Evolutionary conservation across 2,797 vertebrate species (phyloP), one percentile per base, ranked within the genome.

Genomic region (Melanotaenia maccullochi): DNA sequence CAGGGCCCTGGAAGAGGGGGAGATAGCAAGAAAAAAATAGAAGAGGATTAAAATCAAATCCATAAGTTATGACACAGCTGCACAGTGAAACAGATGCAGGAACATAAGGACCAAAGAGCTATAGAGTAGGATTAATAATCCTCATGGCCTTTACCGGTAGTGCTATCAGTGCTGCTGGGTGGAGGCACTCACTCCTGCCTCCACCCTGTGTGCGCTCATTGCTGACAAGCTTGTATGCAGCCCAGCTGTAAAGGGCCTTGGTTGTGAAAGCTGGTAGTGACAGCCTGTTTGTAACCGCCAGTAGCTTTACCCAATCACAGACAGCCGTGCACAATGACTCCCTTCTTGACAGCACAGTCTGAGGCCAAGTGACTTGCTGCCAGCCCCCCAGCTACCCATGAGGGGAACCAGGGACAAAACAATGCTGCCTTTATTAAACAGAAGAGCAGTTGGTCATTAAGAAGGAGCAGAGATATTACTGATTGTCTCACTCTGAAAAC

Each of bases 321-420:
- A 78, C 66, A 59, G 77, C 68, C 77, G 16, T n/a, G 42, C 49
- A 93, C 90, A 94, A 93, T 90, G 90, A 90, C 63, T 77, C 82
- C 82, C 86, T 90, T 93, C 84, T 93, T 71, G 63, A 75, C 68
- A 57, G 86, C 58, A 3, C 59, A 57, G 78, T 64, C 82, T 33
- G 77, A 66, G 71, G 69, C 76, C 72, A 81, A 47, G 78, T 16
- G 57, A 83, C 69, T 85, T 55, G 22, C 85, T 77, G 80, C 79
- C 80, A 73, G 62, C 74, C 71, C 76, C 78, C 83, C 56, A 36
- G 51, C 78, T 52, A 61, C 54, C 79, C 85, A 78, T 54, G 65
- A 78, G 75, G 76, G 81, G 67, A 84, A 40, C 59, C 25, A 86
- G 71, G 60, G 58, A 40, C 61, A 35, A 69, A 86, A 93, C 90